Evolutionary conservation across 53 echinoderm and acorn worm genomes (phyloP).

Genomic region (Stichopus horrens): DNA sequence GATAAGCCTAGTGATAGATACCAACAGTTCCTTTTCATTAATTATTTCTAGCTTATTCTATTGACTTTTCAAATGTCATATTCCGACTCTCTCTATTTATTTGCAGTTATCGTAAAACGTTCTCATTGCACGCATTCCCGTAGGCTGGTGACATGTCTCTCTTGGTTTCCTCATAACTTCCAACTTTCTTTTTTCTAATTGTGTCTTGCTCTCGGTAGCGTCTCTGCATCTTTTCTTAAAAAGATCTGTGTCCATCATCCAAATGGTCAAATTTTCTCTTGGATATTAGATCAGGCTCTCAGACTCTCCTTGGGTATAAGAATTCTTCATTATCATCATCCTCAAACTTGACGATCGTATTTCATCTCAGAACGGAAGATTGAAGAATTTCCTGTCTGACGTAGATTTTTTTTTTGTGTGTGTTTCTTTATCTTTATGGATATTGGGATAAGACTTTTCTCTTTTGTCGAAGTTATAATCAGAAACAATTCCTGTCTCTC

Average conservation of each 20-base stretch:
- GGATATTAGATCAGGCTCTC: background rate
- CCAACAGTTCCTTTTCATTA: background rate
- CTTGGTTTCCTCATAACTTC: background rate
- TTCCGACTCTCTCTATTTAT: background rate
- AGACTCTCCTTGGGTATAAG: background rate
- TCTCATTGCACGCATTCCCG: background rate
- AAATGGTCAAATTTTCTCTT: constrained; percentile 1
- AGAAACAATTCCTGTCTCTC: background rate
- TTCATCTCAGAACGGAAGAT: background rate
- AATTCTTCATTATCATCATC: background rate
- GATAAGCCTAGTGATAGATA: no score
- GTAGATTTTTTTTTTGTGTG: background rate
- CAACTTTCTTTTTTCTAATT: background rate
- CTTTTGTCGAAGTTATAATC: background rate
- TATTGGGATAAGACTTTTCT: background rate
- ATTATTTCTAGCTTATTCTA: background rate
- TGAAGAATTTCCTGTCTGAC: background rate
- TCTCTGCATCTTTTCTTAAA: background rate
- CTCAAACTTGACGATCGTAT: background rate
- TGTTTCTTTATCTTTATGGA: background rate
- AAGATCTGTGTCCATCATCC: constrained; percentile 4
- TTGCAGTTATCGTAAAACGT: background rate
- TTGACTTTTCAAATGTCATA: constrained; percentile 18
- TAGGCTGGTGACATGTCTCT: constrained; percentile 2
- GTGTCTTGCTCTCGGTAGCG: background rate